Evolutionary conservation across 2,113 vertebrate genomes (phyloP).

Genomic region (Strigops habroptila): DNA sequence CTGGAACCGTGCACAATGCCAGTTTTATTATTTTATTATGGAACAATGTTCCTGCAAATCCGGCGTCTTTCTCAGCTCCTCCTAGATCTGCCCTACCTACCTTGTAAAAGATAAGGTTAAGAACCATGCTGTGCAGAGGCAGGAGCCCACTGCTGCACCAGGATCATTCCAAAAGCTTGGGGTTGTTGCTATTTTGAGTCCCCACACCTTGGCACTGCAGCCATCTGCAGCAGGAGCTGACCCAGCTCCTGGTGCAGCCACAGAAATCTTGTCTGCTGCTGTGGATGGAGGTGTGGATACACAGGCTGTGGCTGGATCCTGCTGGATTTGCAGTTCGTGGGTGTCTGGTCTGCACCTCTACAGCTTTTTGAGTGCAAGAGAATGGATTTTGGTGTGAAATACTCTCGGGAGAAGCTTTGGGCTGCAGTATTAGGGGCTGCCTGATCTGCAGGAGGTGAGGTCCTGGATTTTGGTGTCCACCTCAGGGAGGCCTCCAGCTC

Average conservation of each 20-base stretch:
- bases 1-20: fast-evolving
- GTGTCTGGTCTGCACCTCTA: not conserved
- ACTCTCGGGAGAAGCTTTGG: not conserved
- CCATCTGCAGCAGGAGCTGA: not conserved
- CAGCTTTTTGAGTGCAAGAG: fast-evolving
- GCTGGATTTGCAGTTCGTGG: fast-evolving
- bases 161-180: not conserved
- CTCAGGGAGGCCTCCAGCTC: not conserved
- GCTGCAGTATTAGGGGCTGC: fast-evolving
- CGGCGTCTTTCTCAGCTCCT: fast-evolving
- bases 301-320: not conserved
- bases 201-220: not conserved
- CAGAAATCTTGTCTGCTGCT: fast-evolving
- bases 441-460: no score
- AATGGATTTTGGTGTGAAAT: not conserved
- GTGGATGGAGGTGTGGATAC: fast-evolving
- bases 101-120: not conserved
- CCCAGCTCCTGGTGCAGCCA: not conserved
- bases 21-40: fast-evolving
- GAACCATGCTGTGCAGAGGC: not conserved
- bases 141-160: not conserved
- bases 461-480: fast-evolving
- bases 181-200: not conserved
- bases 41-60: fast-evolving
- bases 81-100: fast-evolving